Evolutionary conservation across 2,113 vertebrate genomes (phyloP).

Genomic region (Penelope pileata): DNA sequence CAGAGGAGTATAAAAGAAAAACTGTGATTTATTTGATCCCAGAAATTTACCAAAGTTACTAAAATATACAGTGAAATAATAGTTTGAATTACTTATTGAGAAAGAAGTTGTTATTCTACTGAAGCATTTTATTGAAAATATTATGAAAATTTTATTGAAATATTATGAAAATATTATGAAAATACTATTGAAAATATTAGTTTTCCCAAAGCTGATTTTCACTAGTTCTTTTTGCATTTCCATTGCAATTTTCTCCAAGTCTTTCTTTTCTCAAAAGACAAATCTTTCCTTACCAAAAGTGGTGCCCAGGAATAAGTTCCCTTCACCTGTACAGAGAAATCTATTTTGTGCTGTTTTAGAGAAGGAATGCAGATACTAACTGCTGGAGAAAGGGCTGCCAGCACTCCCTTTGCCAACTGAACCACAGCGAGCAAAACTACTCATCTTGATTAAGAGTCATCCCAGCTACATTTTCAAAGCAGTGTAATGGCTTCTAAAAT

Average conservation of each 20-base stretch:
- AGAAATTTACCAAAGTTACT: too few relatives aligned
- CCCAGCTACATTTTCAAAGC: background rate
- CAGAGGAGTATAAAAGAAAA: background rate
- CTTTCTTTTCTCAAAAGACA: background rate
- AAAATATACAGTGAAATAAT: background rate
- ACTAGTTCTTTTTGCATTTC: background rate
- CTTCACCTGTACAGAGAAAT: background rate
- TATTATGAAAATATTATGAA: too few relatives aligned
- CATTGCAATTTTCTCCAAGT: background rate
- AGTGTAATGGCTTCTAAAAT: background rate
- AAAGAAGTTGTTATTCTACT: background rate
- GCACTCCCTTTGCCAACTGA: background rate
- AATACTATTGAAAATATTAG: background rate
- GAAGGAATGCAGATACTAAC: background rate
- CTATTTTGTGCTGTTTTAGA: background rate
- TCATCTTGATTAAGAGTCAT: background rate
- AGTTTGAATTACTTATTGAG: background rate
- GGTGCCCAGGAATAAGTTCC: background rate
- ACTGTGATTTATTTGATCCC: background rate
- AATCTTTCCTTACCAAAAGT: background rate
- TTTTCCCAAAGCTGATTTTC: background rate
- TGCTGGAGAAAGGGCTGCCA: background rate
- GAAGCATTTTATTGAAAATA: background rate
- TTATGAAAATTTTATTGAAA: background rate
- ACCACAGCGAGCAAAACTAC: background rate